These are phyloP conservation scores for Melanotaenia duboulayi DNA, from an alignment of 2,113 vertebrate genomes.

Conservation along the genomic window DNA sequence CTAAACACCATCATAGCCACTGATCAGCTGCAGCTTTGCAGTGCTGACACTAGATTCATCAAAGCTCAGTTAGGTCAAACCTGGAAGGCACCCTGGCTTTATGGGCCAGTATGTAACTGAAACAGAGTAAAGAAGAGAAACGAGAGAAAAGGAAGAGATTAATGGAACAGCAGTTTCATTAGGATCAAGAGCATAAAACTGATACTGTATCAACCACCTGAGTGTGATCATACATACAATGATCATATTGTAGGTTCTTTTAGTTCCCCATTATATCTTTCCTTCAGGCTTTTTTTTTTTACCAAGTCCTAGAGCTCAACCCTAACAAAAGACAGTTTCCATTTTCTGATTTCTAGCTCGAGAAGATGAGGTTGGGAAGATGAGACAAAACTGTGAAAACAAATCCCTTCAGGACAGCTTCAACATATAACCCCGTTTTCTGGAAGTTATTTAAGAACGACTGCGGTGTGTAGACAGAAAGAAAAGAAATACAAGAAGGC, in stretches of 20 bases:
- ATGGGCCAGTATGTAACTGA: conserved; percentile 17
- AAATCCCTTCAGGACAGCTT: conserved; percentile 36
- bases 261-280: conserved; percentile 16
- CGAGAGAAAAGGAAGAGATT: conserved; percentile 49
- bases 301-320: conserved; percentile 24
- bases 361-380: conserved; percentile 50
- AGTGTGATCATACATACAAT: conserved; percentile 11
- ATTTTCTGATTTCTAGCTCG: conserved; percentile 46
- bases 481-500: conserved; percentile 26
- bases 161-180: conserved; percentile 60
- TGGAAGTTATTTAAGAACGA: conserved; percentile 25
- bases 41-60: conserved; percentile 37
- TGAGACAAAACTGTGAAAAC: conserved; percentile 41
- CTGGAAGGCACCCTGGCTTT: conserved; percentile 17
- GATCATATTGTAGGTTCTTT: conserved; percentile 24
- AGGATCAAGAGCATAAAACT: conserved; percentile 44
- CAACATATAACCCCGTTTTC: conserved; percentile 4
- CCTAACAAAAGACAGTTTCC: conserved; percentile 58
- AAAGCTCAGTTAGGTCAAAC: conserved; percentile 60
- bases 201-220: conserved; percentile 22
- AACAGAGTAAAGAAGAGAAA: conserved; percentile 13
- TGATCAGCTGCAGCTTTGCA: conserved; percentile 54
- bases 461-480: conserved; percentile 14
- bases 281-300: conserved; percentile 10
- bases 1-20: conserved; percentile 36